Evolutionary conservation across 2,797 vertebrate genomes (phyloP).

Genomic region (Emys orbicularis): DNA sequence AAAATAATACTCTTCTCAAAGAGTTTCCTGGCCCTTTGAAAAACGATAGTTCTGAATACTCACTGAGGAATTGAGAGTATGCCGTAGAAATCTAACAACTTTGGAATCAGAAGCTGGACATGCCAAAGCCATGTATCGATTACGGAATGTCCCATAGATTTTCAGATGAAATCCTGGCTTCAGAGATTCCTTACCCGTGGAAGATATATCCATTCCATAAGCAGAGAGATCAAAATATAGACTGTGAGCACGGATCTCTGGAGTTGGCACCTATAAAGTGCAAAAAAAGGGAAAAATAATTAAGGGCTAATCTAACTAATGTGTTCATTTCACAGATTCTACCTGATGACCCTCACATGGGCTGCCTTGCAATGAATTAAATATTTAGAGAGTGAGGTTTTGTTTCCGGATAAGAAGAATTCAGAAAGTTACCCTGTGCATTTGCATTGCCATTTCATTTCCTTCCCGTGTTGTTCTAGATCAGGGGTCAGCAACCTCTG

Average conservation of each 20-base stretch:
- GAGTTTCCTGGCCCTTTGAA: background rate
- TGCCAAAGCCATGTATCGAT: conserved; percentile 86
- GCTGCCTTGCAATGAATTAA: background rate
- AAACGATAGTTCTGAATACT: conserved; percentile 43
- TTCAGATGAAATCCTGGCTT: conserved; percentile 87
- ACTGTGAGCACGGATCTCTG: conserved; percentile 86
- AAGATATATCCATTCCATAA: conserved; percentile 81
- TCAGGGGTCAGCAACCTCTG: no score
- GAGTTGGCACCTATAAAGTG: conserved; percentile 83
- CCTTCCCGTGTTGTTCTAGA: no score
- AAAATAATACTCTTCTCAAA: background rate
- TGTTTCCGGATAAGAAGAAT: background rate
- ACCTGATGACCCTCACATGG: background rate
- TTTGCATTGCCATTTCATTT: no score
- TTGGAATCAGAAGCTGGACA: conserved; percentile 84
- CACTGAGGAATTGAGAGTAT: conserved; percentile 86
- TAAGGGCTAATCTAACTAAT: background rate
- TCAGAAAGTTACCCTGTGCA: no score
- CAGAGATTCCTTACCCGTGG: conserved; percentile 55
- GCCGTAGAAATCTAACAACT: conserved; percentile 85
- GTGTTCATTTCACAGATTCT: background rate
- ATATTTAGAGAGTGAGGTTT: background rate
- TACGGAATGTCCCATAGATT: conserved; percentile 88
- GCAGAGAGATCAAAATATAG: conserved; percentile 88
- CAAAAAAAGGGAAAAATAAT: background rate